Base-by-base conservation (phyloP, 2,113 vertebrate genomes). In the Microcebus jonahi region DNA sequence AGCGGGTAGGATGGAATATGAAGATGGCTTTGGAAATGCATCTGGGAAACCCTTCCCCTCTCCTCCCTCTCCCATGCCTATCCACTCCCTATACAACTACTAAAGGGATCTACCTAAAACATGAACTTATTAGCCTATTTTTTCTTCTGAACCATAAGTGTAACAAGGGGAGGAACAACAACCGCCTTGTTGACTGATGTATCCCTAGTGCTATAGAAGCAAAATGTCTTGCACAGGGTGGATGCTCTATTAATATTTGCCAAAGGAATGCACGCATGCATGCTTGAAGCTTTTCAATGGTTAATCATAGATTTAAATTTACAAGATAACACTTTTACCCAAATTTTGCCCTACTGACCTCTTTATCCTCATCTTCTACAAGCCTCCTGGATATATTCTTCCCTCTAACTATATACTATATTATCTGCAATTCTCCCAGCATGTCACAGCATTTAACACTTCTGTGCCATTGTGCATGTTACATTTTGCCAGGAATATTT, bases 281-380 rank as follows among this genome's bases (percentile, higher is more conserved):
- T 39, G n/a, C 27, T 86, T 70, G 70, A 59, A 75, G 21, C 1
- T 94, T 87, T 90, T 68, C 83, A 85, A 0, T 82, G 18, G 50
- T 80, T 80, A 84, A 23, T 61, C 23, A 21, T 34, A 15, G 77
- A 65, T 88, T 82, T 91, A 53, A 82, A 65, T 93, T 82, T 71
- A n/a, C 34, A 55, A 48, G 18, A 75, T 83, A 57, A 45, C 77
- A 34, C 17, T 87, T 95, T 71, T 8, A 75, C 80, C n/a, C 31
- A 55, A 61, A 63, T 71, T 93, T 95, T 67, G 27, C 53, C 34
- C 8, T 7, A 8, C 48, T 67, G 27, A 71, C 20, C 68, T 81
- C 90, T 96, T 68, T 42, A 77, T 23, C 48, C 18, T 77, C 8
- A 59, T 87, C 23, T 34, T 71, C 23, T 25, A 34, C 5, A 63